Conservation (phyloP, 2,888 invertebrate species). For the Vandiemenella viatica region DNA sequence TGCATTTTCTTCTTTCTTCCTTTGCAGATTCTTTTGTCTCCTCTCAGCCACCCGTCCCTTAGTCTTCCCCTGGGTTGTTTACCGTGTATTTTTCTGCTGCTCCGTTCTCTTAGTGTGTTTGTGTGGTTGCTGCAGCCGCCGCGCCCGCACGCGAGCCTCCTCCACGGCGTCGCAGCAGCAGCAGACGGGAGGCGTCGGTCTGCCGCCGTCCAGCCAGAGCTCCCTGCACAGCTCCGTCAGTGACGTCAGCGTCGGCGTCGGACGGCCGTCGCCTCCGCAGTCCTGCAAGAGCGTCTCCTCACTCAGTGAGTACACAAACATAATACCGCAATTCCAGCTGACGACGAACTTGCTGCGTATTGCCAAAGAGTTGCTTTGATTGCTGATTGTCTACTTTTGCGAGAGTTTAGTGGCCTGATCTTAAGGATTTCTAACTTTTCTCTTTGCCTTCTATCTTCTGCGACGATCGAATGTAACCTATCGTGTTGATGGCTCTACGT, state of each 20-base stretch:
- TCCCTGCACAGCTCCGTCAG: slow-evolving; percentile 23
- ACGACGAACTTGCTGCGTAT: slow-evolving; percentile 2
- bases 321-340: slow-evolving; percentile 4
- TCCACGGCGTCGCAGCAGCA: slow-evolving; percentile 1
- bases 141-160: slow-evolving; percentile 18
- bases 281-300: slow-evolving; percentile 13
- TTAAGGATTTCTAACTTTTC: too few relatives aligned
- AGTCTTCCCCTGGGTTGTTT: not conserved
- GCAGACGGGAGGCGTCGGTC: not conserved
- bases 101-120: not conserved
- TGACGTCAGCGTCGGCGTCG: slow-evolving; percentile 20
- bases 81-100: not conserved
- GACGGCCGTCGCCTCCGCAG: too few relatives aligned
- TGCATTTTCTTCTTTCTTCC: too few relatives aligned
- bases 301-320: slow-evolving; percentile 13
- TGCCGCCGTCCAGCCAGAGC: slow-evolving; percentile 14
- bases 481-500: too few relatives aligned
- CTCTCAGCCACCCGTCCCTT: too few relatives aligned
- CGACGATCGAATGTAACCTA: too few relatives aligned
- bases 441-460: too few relatives aligned
- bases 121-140: slow-evolving; percentile 15
- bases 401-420: too few relatives aligned
- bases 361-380: too few relatives aligned
- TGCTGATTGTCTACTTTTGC: too few relatives aligned
- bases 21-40: too few relatives aligned